Evolutionary conservation across 2,797 vertebrate species (phyloP), one percentile per base, ranked within the genome.

Genomic region (Botia almorhae): DNA sequence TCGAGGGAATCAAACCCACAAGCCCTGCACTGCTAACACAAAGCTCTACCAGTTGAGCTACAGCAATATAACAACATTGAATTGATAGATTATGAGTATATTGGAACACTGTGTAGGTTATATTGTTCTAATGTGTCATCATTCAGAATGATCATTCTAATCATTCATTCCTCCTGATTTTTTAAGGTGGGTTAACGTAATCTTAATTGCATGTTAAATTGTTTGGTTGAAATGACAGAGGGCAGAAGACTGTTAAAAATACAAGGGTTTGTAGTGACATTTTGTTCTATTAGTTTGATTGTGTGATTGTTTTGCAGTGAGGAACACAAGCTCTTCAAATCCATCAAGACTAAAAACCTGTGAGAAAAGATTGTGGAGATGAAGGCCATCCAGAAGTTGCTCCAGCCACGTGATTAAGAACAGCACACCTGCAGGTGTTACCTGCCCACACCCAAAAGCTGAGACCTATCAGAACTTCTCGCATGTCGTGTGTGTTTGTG

Each of bases 271-370:
- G 11, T 1, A 17, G 12, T 23, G 21, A 51, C 0, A 16, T 29
- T 61, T 51, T 39, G n/a, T 76, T 76, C 21, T 7, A 8, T 76
- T 43, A 14, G 55, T 56, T 76, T 76, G 74, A 43, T 76, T 56
- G 46, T 61, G n/a, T 50, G 23, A 50, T 69, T 21, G 63, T 10
- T 50, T 69, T 99, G 83, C 97, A 96, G 86, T 95, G 96, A 69
- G 93, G 92, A n/a, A 92, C 93, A 1, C 97, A n/a, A 97, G 85
- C 95, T 97, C 82, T 98, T 98, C 89, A 97, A 94, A 87, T 95
- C 96, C 75, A 95, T 95, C 86, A 97, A 96, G 90, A 94, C 95
- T 0, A 97, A 98, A 86, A 96, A 95, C 85, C 95, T 95, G 0
- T 94, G 90, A 0, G 97, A 98, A 86, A 96, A 95, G 85, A 71